Percentiles rank a stretch among this genome's conserved stretches.
Conservation (phyloP, 2,113 vertebrate species). For the Macquaria australasica region DNA sequence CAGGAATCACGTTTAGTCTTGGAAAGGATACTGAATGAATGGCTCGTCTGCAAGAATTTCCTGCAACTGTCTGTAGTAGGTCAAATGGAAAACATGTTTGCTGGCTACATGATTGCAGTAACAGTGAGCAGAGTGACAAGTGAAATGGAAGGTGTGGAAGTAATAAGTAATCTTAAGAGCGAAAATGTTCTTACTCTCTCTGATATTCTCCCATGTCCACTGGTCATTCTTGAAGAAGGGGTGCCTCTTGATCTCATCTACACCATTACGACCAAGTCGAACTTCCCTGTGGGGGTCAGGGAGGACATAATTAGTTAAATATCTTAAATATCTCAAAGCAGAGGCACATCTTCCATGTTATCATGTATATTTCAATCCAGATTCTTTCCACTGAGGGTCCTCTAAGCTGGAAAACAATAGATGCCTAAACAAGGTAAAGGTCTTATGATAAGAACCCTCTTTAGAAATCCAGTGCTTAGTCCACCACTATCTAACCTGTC, state of each 20-base stretch:
- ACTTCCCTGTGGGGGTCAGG: constrained; percentile 87
- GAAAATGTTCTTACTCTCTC: constrained; percentile 90
- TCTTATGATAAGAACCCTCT: constrained; percentile 32
- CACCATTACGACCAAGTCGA: constrained; percentile 94
- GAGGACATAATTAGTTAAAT: background rate
- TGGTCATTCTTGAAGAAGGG: constrained; percentile 99
- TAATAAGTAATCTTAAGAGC: background rate
- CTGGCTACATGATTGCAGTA: constrained; percentile 47
- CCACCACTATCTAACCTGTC: constrained; percentile 89
- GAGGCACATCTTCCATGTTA: background rate
- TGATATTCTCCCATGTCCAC: constrained; percentile 97
- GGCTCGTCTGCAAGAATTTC: constrained; percentile 72
- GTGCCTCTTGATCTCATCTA: constrained; percentile 98
- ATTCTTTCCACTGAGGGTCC: constrained; percentile 27
- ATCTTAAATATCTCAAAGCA: background rate
- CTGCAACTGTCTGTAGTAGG: constrained; percentile 76
- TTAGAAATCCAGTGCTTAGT: background rate
- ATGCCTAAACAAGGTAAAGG: constrained; percentile 11
- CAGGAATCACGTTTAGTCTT: constrained; percentile 67
- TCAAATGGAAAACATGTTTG: constrained; percentile 70
- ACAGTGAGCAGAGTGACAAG: constrained; percentile 31
- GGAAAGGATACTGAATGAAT: constrained; percentile 76
- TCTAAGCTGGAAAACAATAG: background rate
- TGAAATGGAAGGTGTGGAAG: constrained; percentile 27
- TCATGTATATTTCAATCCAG: background rate